These are phyloP conservation scores for Pycnonotus jocosus DNA, from an alignment of 2,113 vertebrate genomes.

Conservation along the genomic window DNA sequence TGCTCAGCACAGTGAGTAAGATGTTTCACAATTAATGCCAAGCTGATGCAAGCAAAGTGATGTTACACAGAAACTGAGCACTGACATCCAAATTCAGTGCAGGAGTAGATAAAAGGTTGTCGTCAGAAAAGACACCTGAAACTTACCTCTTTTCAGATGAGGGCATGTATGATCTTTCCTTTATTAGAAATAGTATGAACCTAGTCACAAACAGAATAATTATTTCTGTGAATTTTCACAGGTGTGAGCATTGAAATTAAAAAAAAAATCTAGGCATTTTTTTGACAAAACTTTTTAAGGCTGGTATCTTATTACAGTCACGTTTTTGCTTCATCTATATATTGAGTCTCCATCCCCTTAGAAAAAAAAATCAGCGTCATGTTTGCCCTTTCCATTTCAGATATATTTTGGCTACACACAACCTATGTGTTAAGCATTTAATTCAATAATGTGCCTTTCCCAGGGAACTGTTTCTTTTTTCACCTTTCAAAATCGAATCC, in stretches of 20 bases:
- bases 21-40: neutral
- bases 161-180: neutral
- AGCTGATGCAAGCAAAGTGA: constrained; percentile 14
- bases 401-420: neutral
- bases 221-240: neutral
- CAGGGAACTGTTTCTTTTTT: neutral
- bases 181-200: neutral
- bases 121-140: neutral
- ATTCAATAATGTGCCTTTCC: neutral
- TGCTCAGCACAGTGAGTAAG: constrained; percentile 42
- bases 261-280: neutral
- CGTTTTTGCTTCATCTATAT: neutral
- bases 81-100: neutral
- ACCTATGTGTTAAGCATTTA: neutral
- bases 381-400: neutral
- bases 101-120: neutral
- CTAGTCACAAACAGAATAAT: neutral
- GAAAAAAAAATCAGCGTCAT: neutral
- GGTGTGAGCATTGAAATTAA: neutral
- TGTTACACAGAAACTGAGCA: constrained; percentile 9
- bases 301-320: neutral
- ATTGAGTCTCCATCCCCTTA: neutral
- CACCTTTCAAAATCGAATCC: neutral
- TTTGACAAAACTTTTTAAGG: neutral
- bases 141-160: neutral